phyloP scores from a whole-genome alignment of 2,113 vertebrate genomes.

The Ranitomeya imitator region DNA sequence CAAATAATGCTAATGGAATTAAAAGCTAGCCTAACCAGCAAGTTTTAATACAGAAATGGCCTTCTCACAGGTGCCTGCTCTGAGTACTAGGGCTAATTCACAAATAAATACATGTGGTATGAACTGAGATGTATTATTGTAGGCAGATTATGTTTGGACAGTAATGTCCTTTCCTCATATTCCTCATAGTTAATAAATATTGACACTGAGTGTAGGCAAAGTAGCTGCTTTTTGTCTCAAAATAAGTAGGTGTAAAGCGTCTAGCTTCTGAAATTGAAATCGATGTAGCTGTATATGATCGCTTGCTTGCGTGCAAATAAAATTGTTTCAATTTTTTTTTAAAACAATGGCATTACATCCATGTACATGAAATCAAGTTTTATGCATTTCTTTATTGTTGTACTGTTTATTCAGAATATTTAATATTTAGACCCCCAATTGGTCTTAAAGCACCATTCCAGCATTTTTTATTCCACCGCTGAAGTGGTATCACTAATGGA shows the following conservation, averaged over 20 bases:
- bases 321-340: not conserved
- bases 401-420: no score
- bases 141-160: not conserved
- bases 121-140: conserved; percentile 10
- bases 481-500: no score
- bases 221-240: not conserved
- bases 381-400: not conserved
- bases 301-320: not conserved
- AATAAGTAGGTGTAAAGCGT: not conserved
- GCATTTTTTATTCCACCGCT: no score
- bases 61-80: conserved; percentile 44
- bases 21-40: conserved; percentile 62
- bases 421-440: no score
- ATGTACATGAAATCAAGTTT: no score
- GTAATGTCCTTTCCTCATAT: conserved; percentile 10
- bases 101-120: conserved; percentile 1
- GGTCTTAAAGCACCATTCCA: no score
- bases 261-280: not conserved
- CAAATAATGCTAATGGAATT: conserved; percentile 61
- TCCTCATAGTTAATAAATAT: not conserved
- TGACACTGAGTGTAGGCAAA: not conserved
- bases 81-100: conserved; percentile 14
- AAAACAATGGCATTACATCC: not conserved
- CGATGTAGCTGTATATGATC: not conserved
- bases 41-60: conserved; percentile 34